Evolutionary conservation across 2,797 vertebrate species (phyloP), one percentile per base, ranked within the genome.

Genomic region (Sebastes kiyomatsui): DNA sequence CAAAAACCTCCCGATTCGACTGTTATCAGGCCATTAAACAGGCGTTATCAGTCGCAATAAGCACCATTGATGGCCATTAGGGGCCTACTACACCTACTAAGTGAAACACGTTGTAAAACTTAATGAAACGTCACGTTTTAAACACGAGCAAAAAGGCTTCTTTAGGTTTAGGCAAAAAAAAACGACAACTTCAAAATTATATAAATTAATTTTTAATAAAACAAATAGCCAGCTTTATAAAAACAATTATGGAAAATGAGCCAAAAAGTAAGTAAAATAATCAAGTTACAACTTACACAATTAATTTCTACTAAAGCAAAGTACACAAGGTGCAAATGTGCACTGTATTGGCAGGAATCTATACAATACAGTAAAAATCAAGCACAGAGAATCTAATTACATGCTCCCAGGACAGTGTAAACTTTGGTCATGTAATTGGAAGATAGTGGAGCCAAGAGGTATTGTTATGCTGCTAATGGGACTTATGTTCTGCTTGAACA

Each of bases 301-400:
- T 55, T 54, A 1, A 35, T 14, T 23, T 68, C 2, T 13, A 59
- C 5, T 35, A 20, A 4, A 77, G 12, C 14, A 74, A 27, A n/a
- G 2, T 32, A 5, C n/a, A 14, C 42, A 28, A 35, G 0, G 2
- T 35, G 61, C 4, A 66, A 64, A 69, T 72, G 14, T n/a, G 32
- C 28, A 60, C 18, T 28, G 46, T 60, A 61, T 42, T 58, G 38
- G 28, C n/a, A 46, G 14, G 74, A 67, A 49, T 54, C 23, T 55
- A 61, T 54, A 60, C 38, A 49, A 20, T 13, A 59, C 30, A 56
- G 32, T 2, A 56, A n/a, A 27, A 82, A 25, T 56, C 30, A 27
- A 35, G 55, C n/a, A 61, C 20, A 65, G 56, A 49, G 20, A 38
- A 49, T 80, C 35, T 30, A 72, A 88, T 83, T 79, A 70, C 30